phyloP scores from a whole-genome alignment of 64 coral and sea anemone species.

The Trachythela sp. region DNA sequence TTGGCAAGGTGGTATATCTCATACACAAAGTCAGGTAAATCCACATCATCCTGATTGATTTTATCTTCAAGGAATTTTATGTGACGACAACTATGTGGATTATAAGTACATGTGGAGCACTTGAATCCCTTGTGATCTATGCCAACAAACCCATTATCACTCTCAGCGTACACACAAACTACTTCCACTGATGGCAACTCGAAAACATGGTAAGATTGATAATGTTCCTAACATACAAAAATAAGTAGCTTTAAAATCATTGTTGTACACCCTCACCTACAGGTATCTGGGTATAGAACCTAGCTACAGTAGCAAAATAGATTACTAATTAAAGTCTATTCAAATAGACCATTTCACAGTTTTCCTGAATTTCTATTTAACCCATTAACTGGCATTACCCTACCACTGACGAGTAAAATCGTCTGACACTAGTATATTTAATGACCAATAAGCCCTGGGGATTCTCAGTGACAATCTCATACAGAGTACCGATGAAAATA shows the following conservation, averaged over 20 bases:
- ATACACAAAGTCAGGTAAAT: background rate
- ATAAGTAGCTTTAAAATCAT: background rate
- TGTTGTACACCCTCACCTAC: too few relatives aligned
- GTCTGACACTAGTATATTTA: too few relatives aligned
- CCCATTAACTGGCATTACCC: too few relatives aligned
- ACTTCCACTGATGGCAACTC: too few relatives aligned
- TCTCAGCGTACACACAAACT: background rate
- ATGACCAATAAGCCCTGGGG: too few relatives aligned
- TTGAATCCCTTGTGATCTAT: background rate
- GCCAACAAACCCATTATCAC: background rate
- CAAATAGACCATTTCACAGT: too few relatives aligned
- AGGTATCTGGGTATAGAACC: too few relatives aligned
- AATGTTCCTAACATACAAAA: background rate
- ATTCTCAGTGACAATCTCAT: background rate
- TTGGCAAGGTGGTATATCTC: background rate
- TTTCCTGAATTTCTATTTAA: too few relatives aligned
- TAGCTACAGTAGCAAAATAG: too few relatives aligned
- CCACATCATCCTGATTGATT: background rate
- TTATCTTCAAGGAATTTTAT: background rate
- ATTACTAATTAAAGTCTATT: too few relatives aligned
- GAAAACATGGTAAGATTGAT: background rate
- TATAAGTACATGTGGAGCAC: background rate
- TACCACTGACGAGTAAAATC: too few relatives aligned
- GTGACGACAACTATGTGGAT: background rate
- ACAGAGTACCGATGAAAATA: background rate